Evolutionary conservation across 2,113 vertebrate species (phyloP).

Genomic region (Thymallus thymallus): DNA sequence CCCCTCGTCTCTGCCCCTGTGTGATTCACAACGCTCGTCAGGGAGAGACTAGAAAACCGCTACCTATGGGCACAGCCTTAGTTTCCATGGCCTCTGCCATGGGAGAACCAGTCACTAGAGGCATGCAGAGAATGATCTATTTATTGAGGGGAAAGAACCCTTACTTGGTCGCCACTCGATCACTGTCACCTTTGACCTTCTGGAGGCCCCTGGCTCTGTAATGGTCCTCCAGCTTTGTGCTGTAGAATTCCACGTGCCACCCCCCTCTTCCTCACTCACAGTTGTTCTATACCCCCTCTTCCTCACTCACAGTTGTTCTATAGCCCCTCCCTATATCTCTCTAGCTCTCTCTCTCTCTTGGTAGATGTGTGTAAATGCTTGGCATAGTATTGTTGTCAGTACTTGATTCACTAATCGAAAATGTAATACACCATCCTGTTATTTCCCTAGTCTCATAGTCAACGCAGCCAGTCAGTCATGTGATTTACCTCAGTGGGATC

Average conservation of each 20-base stretch:
- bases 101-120: conserved; percentile 38
- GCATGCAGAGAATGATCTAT: conserved; percentile 59
- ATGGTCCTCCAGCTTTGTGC: background rate
- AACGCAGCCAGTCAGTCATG: conserved; percentile 2
- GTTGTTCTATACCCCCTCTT: too few species aligned
- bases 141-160: conserved; percentile 52
- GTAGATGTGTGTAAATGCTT: background rate
- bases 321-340: too few species aligned
- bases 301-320: too few species aligned
- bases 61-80: conserved; percentile 15
- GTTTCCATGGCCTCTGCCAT: conserved; percentile 37
- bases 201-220: conserved; percentile 27
- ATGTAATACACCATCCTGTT: conserved; percentile 43
- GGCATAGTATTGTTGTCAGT: conserved; percentile 25
- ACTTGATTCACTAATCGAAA: conserved; percentile 26
- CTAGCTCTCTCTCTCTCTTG: background rate
- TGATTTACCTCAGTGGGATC: conserved; percentile 49
- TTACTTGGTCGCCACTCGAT: conserved; percentile 57
- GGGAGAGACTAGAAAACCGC: background rate
- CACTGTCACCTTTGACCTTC: conserved; percentile 68
- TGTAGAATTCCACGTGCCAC: too few species aligned
- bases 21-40: conserved; percentile 23
- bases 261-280: too few species aligned
- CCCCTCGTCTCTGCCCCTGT: background rate
- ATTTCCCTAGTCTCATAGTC: conserved; percentile 11